Conservation (phyloP, 2,113 vertebrate species). For the Burhinus oedicnemus region DNA sequence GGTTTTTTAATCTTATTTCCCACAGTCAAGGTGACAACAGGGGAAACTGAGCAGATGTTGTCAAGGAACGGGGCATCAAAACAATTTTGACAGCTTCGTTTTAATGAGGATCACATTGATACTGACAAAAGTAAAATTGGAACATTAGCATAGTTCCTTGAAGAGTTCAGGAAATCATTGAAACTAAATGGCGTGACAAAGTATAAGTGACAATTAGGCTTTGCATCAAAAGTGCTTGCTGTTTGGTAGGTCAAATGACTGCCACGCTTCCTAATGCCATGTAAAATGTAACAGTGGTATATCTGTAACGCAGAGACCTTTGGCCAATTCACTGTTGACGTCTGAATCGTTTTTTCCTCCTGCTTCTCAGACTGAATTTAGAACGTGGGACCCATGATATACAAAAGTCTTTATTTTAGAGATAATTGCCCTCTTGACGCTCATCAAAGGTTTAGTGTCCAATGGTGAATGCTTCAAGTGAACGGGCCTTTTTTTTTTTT, state of each 20-base stretch:
- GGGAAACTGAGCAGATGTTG: constrained; percentile 38
- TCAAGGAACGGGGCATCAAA: constrained; percentile 21
- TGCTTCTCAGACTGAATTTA: constrained; percentile 65
- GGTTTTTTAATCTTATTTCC: not conserved
- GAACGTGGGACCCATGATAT: constrained; percentile 48
- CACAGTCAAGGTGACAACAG: constrained; percentile 28
- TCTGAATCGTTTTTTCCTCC: constrained; percentile 45
- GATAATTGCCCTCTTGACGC: constrained; percentile 58
- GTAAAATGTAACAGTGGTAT: constrained; percentile 64
- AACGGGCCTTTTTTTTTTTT: not conserved
- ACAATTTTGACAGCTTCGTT: constrained; percentile 37
- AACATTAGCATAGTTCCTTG: constrained; percentile 43
- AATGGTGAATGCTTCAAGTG: constrained; percentile 25
- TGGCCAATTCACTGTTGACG: constrained; percentile 46
- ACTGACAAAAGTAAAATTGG: constrained; percentile 47
- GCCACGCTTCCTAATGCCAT: constrained; percentile 64
- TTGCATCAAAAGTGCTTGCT: constrained; percentile 72
- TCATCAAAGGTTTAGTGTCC: constrained; percentile 63
- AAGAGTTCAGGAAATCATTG: constrained; percentile 64
- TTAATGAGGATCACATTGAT: constrained; percentile 38
- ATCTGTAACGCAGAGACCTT: constrained; percentile 58
- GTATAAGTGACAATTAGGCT: constrained; percentile 68
- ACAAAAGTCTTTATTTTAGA: constrained; percentile 68
- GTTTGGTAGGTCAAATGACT: constrained; percentile 75
- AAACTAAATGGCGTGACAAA: constrained; percentile 67